These are phyloP conservation scores for Brachymystax lenok DNA, from an alignment of 2,797 vertebrate species.

Conservation along the genomic window DNA sequence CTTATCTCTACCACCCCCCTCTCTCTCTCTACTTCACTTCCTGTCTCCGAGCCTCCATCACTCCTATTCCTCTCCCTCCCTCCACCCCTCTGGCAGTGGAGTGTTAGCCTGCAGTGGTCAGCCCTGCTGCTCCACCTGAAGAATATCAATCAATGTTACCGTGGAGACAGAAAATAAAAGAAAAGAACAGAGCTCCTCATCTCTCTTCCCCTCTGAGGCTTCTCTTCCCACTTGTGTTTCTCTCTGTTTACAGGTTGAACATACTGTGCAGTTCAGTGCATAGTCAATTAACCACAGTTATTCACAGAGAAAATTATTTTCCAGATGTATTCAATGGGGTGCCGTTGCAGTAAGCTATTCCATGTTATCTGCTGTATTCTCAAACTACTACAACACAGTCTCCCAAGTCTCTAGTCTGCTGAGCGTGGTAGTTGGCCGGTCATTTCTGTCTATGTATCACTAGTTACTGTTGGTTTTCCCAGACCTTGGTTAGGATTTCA, in stretches of 20 bases:
- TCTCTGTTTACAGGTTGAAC: neutral
- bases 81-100: conserved; percentile 57
- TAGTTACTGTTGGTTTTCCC: too few species aligned
- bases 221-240: neutral
- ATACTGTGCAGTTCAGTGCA: neutral
- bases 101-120: conserved; percentile 77
- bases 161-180: conserved; percentile 77
- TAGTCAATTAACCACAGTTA: neutral
- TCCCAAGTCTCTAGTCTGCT: neutral
- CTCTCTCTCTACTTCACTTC: conserved; percentile 6
- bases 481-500: neutral
- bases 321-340: too few species aligned
- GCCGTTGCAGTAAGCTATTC: too few species aligned
- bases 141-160: conserved; percentile 87
- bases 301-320: neutral
- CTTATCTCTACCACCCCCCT: conserved; percentile 2
- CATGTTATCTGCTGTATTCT: too few species aligned
- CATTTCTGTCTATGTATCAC: neutral
- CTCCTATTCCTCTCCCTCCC: conserved; percentile 19
- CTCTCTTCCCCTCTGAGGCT: conserved; percentile 9
- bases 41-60: neutral
- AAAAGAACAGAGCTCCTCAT: neutral
- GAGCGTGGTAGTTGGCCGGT: neutral
- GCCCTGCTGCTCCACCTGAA: conserved; percentile 84
- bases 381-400: neutral